A percentile compares a stretch with the other conserved stretches of the same genome.
Evolutionary conservation across 2,888 invertebrate genomes (phyloP).

Genomic region (Encarsia formosa): DNA sequence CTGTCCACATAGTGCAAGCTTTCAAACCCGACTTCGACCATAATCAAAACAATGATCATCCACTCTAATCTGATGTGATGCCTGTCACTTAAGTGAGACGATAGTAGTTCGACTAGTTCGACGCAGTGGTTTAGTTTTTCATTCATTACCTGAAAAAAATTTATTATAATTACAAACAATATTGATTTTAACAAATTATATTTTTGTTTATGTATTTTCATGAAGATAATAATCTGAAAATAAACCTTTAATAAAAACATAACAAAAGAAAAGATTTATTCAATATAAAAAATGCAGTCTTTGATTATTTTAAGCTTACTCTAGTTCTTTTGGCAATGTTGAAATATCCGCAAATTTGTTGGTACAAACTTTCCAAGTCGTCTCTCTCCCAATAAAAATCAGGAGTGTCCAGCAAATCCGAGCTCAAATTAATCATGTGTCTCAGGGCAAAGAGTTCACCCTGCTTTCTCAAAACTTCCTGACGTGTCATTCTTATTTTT

Average conservation of each 20-base stretch:
- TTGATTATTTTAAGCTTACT: slow-evolving; percentile 51
- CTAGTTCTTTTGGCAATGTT: slow-evolving; percentile 78
- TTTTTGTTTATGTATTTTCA: too few species aligned
- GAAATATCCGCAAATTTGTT: slow-evolving; percentile 78
- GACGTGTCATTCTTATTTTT: slow-evolving; percentile 65
- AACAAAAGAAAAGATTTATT: not conserved
- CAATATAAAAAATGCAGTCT: not conserved
- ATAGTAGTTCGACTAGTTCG: slow-evolving; percentile 84
- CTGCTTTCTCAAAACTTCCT: slow-evolving; percentile 71
- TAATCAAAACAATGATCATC: slow-evolving; percentile 95
- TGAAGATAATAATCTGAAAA: too few species aligned
- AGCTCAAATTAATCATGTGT: slow-evolving; percentile 87
- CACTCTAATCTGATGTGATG: slow-evolving; percentile 92
- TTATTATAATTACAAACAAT: not conserved
- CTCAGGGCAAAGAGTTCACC: slow-evolving; percentile 86
- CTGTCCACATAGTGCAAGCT: slow-evolving; percentile 71
- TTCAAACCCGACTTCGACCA: slow-evolving; percentile 91
- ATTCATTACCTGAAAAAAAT: slow-evolving; percentile 75
- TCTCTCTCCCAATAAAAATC: slow-evolving; percentile 99
- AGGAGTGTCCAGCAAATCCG: slow-evolving; percentile 89
- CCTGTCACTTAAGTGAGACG: slow-evolving; percentile 83
- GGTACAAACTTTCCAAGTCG: slow-evolving; percentile 78
- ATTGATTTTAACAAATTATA: too few species aligned
- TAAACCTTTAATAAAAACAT: too few species aligned
- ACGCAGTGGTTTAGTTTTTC: slow-evolving; percentile 93